These are phyloP conservation scores for Monochamus saltuarius DNA, from an alignment of 1,140 invertebrate genomes.

Conservation along the genomic window DNA sequence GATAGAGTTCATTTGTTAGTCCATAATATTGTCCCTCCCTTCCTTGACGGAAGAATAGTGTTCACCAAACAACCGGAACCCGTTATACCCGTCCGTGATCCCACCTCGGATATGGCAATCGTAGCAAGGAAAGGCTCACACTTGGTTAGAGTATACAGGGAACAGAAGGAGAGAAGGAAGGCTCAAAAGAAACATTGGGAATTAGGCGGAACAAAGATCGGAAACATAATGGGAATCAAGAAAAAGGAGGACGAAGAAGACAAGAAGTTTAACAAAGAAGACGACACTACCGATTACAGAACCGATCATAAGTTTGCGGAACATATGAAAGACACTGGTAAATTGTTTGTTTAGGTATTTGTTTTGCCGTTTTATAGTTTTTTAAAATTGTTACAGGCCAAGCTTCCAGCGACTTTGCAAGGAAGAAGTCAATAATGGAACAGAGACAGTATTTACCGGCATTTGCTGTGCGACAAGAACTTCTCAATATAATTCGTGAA, in stretches of 20 bases:
- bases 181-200: conserved; percentile 99
- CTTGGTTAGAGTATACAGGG: conserved; percentile 85
- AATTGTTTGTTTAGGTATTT: not conserved
- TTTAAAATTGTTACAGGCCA: conserved; percentile 48
- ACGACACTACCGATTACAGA: conserved; percentile 72
- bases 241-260: conserved; percentile 78
- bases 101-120: conserved; percentile 97
- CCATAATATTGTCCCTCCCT: conserved; percentile 98
- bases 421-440: conserved; percentile 80
- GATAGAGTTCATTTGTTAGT: conserved; percentile 94
- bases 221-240: conserved; percentile 96
- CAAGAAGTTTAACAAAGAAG: conserved; percentile 59
- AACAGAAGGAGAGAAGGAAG: conserved; percentile 94
- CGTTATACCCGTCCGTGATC: conserved; percentile 90
- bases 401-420: conserved; percentile 86
- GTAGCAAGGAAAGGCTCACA: conserved; percentile 94
- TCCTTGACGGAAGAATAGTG: conserved; percentile 96
- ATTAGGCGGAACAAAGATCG: conserved; percentile 92
- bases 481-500: conserved; percentile 91
- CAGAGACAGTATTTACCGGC: conserved; percentile 93
- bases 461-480: conserved; percentile 92
- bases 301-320: conserved; percentile 95
- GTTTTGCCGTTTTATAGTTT: not conserved
- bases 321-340: conserved; percentile 72
- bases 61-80: conserved; percentile 99